Evolutionary conservation across 2,888 invertebrate genomes (phyloP), one percentile per base, ranked within the genome.

Genomic region (Orchesella flavescens): DNA sequence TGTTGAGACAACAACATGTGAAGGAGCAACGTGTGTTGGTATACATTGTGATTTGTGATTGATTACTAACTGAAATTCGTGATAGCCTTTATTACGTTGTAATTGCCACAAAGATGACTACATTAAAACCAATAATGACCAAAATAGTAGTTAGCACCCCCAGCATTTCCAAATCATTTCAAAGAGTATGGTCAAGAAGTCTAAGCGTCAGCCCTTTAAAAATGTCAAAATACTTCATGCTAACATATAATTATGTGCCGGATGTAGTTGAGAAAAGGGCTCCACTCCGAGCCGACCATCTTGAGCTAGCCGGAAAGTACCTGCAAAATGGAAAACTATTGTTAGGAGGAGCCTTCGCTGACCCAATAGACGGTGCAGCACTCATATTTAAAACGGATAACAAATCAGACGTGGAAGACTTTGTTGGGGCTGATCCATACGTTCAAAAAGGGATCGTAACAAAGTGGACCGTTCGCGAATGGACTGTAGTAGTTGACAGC

Each of bases 401-500:
- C 44, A 46, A 43, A 21, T 19, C 72, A 12, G 72, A 65, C 3
- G 84, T 81, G 2, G 72, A 69, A 49, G 63, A 76, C 4, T 84
- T 84, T 61, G 43, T 71, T 1, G 17, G 21, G 19, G 65, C 61
- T 12, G 84, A 84, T 24, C 84, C 84, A 9, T 84, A 84, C 65
- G 84, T 84, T 1, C 34, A 13, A 17, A 81, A 81, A 2, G 79
- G 79, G 9, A 65, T 84, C 15, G 84, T 76, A 17, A 75, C 81
- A 2, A 44, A 75, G 1, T 69, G 72, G 57, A n/a, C 17, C 63
- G 69, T 84, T 17, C 34, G 76, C 43, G 76, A 84, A 23, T 84
- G 84, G 84, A 80, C 61, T 57, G 84, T 84, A 1, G 76, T 84
- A 24, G 72, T 75, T 43, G 81, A 61, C 9, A n/a, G 23, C 2